These are phyloP conservation scores for Pelagia noctiluca DNA, from an alignment of 30 jellyfish, hydroid and myxozoan species.

Conservation along the genomic window DNA sequence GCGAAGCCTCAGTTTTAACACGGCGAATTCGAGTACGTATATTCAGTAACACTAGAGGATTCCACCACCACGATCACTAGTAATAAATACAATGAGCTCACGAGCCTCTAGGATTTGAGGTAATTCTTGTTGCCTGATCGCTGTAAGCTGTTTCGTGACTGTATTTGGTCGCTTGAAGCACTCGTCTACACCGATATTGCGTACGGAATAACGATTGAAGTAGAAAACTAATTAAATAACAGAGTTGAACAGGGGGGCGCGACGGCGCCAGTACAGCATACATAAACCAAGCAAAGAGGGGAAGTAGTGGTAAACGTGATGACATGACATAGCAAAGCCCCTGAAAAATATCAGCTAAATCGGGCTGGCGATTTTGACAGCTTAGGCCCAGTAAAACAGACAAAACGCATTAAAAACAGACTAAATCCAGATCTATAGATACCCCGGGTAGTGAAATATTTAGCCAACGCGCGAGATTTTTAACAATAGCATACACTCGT, in stretches of 20 bases:
- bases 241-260: conserved; percentile 70
- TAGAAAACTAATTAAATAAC: conserved; percentile 68
- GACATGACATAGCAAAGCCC: conserved; percentile 59
- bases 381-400: no score
- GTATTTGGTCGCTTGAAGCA: conserved; percentile 49
- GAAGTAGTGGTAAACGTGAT: conserved; percentile 78
- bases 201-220: conserved; percentile 60
- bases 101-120: no score
- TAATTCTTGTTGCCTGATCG: no score
- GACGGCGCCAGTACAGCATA: conserved; percentile 68
- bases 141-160: conserved; percentile 71
- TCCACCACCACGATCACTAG: conserved; percentile 3
- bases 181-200: conserved; percentile 54
- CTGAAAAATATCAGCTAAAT: conserved; percentile 25
- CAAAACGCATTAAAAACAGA: no score
- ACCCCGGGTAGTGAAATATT: no score
- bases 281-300: conserved; percentile 55
- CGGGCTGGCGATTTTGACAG: conserved; percentile 73
- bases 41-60: conserved; percentile 26
- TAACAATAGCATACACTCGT: no score
- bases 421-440: no score
- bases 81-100: no score
- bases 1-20: conserved; percentile 58
- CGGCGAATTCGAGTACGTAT: conserved; percentile 28
- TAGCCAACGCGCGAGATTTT: no score